phyloP scores from a whole-genome alignment of 2,797 vertebrate genomes.

The Pangasius djambal region DNA sequence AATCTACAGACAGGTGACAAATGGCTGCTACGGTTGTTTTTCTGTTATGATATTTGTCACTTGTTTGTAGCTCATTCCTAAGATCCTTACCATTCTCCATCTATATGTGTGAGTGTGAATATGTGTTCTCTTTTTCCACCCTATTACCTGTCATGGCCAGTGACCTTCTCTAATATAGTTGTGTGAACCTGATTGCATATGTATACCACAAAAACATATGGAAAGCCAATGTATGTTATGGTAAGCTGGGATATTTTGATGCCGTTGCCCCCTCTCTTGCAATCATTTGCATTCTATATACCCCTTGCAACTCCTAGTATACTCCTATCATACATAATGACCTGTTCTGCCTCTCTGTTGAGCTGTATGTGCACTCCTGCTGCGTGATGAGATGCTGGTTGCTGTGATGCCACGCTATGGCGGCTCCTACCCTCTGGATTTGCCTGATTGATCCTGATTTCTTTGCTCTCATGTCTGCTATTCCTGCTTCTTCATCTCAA shows the following conservation, averaged over 20 bases:
- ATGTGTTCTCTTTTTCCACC: not conserved
- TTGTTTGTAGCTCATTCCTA: not conserved
- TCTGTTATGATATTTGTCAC: not conserved
- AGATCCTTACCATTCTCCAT: not conserved
- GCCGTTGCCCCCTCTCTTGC: not conserved
- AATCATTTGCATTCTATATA: not conserved
- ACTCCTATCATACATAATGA: conserved; percentile 3
- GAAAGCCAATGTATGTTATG: not conserved
- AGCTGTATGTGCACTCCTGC: not conserved
- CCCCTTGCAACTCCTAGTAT: not conserved
- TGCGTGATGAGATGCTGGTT: conserved; percentile 11
- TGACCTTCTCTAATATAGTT: not conserved
- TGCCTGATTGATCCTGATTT: not conserved
- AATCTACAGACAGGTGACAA: not conserved
- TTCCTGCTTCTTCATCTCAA: not conserved
- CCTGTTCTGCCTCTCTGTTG: not conserved
- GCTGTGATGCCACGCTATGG: not conserved
- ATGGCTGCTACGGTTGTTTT: not conserved
- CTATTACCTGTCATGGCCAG: not conserved
- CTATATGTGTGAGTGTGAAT: not conserved
- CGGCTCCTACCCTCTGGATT: not conserved
- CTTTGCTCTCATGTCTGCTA: not conserved
- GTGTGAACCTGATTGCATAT: not conserved
- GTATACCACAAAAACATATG: not conserved
- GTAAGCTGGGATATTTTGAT: not conserved